Evolutionary conservation across 2,888 invertebrate species (phyloP), one percentile per base, ranked within the genome.

Genomic region (Schrankia costaestrigalis): DNA sequence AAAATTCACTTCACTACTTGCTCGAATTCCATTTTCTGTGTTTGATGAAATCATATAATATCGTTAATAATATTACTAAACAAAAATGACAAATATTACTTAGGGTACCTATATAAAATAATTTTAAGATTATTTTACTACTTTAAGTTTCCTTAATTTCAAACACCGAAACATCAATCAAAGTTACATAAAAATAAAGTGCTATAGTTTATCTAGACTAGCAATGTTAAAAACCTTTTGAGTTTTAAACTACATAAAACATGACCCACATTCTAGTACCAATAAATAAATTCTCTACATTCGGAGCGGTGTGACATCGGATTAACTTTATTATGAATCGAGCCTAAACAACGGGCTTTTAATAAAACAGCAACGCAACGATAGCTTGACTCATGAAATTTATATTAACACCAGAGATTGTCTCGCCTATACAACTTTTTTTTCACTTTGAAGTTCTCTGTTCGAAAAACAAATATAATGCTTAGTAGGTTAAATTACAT

Each of bases 331-430:
- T 67, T 71, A 71, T 67, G 67, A 63, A 71, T 68, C 63, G 62
- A 54, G 60, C 51, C 61, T 65, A 64, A 67, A 65, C 65, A 73
- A 68, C 64, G 47, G 49, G 40, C 51, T 68, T 69, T 72, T 72
- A 75, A 71, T 73, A 75, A 72, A 75, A 71, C 56, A 71, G 51
- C 61, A 66, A 56, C 58, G 45, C 56, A 52, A 57, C 64, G 56
- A 69, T 65, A 63, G 63, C 62, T 55, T 40, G 56, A 40, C 62
- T 71, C 64, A 67, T 75, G 71, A 76, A 73, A 74, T 69, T 75
- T 71, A 68, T 74, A 77, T 74, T 70, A 73, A 66, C 70, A 56
- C 52, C 56, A 56, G 58, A 65, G 61, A 61, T 66, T 66, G 66
- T 68, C 67, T 56, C 49, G 56, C 41, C 46, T 61, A 58, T 62